These are phyloP conservation scores for Octomys mimax DNA, from an alignment of 2,797 vertebrate genomes.

Conservation along the genomic window DNA sequence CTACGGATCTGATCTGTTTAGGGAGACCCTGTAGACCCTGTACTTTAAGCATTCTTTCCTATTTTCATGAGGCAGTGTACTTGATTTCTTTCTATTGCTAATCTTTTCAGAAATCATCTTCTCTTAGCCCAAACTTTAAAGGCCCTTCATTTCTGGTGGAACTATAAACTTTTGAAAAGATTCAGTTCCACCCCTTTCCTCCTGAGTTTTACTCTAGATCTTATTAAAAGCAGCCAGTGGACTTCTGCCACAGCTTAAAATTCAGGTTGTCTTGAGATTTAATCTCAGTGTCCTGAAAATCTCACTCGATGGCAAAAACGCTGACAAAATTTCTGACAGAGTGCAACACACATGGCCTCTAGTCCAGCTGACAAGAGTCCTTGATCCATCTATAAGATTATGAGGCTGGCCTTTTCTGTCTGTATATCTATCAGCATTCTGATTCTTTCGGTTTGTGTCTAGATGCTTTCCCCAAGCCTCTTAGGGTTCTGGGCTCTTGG, in stretches of 20 bases:
- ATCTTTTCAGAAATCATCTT: background rate
- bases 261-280: background rate
- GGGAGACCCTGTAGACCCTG: too few species aligned
- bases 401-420: background rate
- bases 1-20: too few species aligned
- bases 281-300: background rate
- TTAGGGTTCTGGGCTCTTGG: background rate
- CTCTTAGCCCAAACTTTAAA: background rate
- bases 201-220: background rate
- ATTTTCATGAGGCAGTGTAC: background rate
- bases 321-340: background rate
- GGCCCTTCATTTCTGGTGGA: background rate
- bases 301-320: background rate
- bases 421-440: background rate
- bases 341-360: background rate
- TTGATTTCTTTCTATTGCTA: background rate
- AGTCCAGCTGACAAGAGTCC: background rate
- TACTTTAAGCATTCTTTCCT: background rate
- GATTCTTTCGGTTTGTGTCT: background rate
- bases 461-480: background rate
- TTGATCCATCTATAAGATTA: background rate
- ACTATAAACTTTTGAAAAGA: background rate
- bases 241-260: background rate
- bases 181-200: background rate
- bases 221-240: background rate